phyloP scores from a whole-genome alignment of 2,797 vertebrate species.

The Capromys pilorides region DNA sequence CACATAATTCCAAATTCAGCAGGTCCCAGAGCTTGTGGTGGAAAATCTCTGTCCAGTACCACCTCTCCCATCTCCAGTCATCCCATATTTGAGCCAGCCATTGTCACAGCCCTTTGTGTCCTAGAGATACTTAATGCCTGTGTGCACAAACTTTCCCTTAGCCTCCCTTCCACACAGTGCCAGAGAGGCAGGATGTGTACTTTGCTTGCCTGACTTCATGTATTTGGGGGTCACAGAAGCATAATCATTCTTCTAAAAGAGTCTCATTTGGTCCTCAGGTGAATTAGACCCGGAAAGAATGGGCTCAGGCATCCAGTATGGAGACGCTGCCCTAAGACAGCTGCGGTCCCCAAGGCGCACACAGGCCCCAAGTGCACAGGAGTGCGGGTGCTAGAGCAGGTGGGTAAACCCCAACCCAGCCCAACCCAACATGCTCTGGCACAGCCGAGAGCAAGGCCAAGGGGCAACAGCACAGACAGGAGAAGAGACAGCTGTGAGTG shows the following conservation, averaged over 20 bases:
- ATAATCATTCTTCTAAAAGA: background rate
- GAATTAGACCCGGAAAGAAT: conserved; percentile 89
- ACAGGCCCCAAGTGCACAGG: conserved; percentile 86
- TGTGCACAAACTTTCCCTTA: background rate
- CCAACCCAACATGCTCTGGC: background rate
- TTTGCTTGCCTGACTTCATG: background rate
- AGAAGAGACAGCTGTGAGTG: background rate
- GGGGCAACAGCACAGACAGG: background rate
- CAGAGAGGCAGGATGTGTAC: background rate
- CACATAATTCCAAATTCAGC: background rate
- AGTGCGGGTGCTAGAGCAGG: conserved; percentile 87
- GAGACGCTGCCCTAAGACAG: conserved; percentile 88
- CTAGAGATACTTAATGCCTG: background rate
- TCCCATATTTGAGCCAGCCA: background rate
- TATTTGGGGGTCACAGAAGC: background rate
- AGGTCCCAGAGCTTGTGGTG: background rate
- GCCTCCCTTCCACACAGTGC: background rate
- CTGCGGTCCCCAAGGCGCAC: conserved; percentile 87
- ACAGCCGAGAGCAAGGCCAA: background rate
- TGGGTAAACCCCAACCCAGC: conserved; percentile 30
- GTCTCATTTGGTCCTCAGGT: conserved; percentile 81
- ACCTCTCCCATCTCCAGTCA: background rate
- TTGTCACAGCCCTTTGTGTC: background rate
- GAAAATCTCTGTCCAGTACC: background rate
- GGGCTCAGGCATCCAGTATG: conserved; percentile 89